These are phyloP conservation scores for Actias luna DNA, from an alignment of 2,888 invertebrate species.

Conservation along the genomic window DNA sequence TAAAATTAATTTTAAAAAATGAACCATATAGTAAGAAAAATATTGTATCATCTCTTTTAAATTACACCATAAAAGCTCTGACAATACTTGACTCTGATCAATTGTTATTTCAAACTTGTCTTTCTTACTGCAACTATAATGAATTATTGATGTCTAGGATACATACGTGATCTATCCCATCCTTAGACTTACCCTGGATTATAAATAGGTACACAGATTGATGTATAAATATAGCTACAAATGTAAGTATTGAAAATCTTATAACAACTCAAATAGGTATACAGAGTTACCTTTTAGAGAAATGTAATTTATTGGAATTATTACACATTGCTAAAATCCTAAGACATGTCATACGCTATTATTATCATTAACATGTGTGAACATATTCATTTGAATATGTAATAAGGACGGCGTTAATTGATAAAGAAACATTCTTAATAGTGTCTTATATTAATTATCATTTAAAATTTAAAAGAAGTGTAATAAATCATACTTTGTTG, in stretches of 20 bases:
- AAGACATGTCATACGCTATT: constrained; percentile 39
- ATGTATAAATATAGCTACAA: constrained; percentile 14
- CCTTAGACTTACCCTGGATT: constrained; percentile 38
- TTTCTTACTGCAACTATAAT: constrained; percentile 56
- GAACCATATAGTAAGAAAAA: neutral
- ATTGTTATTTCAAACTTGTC: constrained; percentile 74
- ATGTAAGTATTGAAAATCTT: neutral
- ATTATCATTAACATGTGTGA: constrained; percentile 50
- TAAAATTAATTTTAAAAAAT: too few species aligned
- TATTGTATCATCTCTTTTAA: constrained; percentile 25
- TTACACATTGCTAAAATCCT: constrained; percentile 23
- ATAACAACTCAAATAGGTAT: neutral
- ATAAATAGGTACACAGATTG: constrained; percentile 30
- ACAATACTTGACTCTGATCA: constrained; percentile 59
- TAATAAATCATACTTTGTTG: neutral
- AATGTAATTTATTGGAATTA: neutral
- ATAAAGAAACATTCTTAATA: constrained; percentile 14
- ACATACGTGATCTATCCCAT: constrained; percentile 64
- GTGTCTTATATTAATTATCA: neutral
- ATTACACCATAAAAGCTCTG: constrained; percentile 42
- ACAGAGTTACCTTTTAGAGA: neutral
- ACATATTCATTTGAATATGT: constrained; percentile 52
- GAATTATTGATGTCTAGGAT: constrained; percentile 71
- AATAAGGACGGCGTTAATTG: constrained; percentile 39
- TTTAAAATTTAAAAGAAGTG: neutral